These are phyloP conservation scores for Avahi laniger DNA, from an alignment of 2,797 vertebrate genomes.

Conservation along the genomic window DNA sequence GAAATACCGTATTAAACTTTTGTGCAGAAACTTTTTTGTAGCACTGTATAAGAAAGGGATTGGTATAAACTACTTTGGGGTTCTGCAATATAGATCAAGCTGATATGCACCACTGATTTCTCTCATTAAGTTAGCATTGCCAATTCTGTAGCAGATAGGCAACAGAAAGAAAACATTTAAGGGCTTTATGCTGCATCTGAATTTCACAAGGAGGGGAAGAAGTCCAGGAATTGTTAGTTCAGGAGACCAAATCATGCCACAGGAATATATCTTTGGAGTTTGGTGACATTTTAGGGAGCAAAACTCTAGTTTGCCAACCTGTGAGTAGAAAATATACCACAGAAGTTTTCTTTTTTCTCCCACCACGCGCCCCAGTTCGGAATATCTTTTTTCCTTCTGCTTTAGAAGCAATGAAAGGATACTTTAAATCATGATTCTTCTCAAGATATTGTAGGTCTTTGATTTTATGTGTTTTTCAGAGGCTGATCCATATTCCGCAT, in stretches of 20 bases:
- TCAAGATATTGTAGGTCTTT: not conserved
- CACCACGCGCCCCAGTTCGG: too few relatives aligned
- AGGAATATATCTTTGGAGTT: conserved; percentile 20
- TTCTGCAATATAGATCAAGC: not conserved
- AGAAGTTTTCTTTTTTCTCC: not conserved
- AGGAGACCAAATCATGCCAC: not conserved
- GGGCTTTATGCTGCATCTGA: conserved; percentile 16
- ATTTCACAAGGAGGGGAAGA: conserved; percentile 48
- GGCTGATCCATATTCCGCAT: not conserved
- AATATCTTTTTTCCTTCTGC: not conserved
- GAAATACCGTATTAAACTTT: not conserved
- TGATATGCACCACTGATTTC: not conserved
- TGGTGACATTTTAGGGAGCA: conserved; percentile 2
- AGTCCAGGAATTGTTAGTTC: conserved; percentile 26
- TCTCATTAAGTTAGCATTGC: not conserved
- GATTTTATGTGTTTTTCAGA: not conserved
- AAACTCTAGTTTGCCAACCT: not conserved
- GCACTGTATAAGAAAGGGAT: not conserved
- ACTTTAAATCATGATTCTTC: conserved; percentile 24
- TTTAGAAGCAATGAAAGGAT: not conserved
- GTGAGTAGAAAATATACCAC: not conserved
- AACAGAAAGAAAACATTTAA: conserved; percentile 48
- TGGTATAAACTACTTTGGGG: not conserved
- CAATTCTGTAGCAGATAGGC: conserved; percentile 11
- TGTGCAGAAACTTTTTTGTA: not conserved